phyloP scores from a whole-genome alignment of 2,113 vertebrate species.

The Chunga burmeisteri region DNA sequence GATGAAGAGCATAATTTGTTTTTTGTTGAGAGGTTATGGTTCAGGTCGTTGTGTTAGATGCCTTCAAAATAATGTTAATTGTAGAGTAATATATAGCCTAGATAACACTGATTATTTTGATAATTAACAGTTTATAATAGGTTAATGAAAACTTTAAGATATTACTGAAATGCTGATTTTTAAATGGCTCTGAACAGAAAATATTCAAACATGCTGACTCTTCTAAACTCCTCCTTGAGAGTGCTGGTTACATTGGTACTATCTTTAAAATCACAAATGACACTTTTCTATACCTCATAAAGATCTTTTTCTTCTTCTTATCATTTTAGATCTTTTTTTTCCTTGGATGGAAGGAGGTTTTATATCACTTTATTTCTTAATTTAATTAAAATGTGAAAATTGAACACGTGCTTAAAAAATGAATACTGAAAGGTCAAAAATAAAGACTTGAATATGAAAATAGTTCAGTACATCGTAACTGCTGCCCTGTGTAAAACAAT shows the following conservation, averaged over 20 bases:
- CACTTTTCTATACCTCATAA: not conserved
- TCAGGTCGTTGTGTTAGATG: not conserved
- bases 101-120: not conserved
- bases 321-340: not conserved
- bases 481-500: not conserved
- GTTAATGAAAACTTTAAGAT: not conserved
- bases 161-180: not conserved
- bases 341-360: not conserved
- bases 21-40: not conserved
- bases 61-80: not conserved
- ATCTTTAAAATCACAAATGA: not conserved
- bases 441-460: not conserved
- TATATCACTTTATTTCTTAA: not conserved
- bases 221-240: not conserved
- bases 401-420: not conserved
- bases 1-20: rapidly evolving
- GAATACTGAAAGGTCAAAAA: not conserved
- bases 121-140: not conserved
- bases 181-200: not conserved
- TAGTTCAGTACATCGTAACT: not conserved
- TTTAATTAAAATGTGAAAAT: not conserved
- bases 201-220: not conserved
- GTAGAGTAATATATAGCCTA: not conserved
- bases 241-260: not conserved
- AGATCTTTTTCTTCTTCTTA: not conserved